Base-by-base conservation (phyloP, 2,797 vertebrate species). In the Microctenopoma steveboyesi region DNA sequence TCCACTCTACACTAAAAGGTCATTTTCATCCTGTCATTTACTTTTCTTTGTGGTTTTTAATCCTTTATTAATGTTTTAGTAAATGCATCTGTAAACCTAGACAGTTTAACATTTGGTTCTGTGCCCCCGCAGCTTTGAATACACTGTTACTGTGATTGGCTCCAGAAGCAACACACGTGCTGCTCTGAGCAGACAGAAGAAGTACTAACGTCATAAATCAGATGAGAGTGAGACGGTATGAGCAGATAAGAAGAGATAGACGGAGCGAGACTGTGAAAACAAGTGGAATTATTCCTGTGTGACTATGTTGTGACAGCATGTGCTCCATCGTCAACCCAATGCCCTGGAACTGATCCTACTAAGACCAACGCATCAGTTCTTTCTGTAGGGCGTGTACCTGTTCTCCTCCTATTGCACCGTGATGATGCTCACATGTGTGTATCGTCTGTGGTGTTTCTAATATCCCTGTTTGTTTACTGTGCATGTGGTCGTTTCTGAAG, bases 321-420 rank as follows among this genome's bases (percentile, higher is more conserved):
- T 13, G 76, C 80, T 73, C 77, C 10, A 0, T 75, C 60, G 39
- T 40, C 65, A 58, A 16, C 64, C 65, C 76, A 68, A 63, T 64
- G 54, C 16, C 66, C 51, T 18, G 57, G 61, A 72, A 55, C 74
- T 82, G 79, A 54, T 83, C 62, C 65, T 68, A 46, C 74, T 84
- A 74, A 86, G 53, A 7, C 55, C 8, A 5, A 50, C 58, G 70
- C 58, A 71, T 2, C 42, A 42, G 46, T 30, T 25, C 18, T 0
- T 49, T 51, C 52, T 40, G 37, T 46, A 7, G 60, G 49, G 15
- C 37, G 0, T 53, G 42, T 61, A 33, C 50, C 25, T 37, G 15
- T 58, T 40, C 55, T 70, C 25, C 37, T 2, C 11, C 37, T 4
- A 12, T 39, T 12, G 4, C 37, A 39, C 37, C 9, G 37, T 10